Percentiles rank a stretch among this genome's conserved stretches.
phyloP scores from a whole-genome alignment of 1,140 invertebrate genomes.

The Trichoplusia ni region DNA sequence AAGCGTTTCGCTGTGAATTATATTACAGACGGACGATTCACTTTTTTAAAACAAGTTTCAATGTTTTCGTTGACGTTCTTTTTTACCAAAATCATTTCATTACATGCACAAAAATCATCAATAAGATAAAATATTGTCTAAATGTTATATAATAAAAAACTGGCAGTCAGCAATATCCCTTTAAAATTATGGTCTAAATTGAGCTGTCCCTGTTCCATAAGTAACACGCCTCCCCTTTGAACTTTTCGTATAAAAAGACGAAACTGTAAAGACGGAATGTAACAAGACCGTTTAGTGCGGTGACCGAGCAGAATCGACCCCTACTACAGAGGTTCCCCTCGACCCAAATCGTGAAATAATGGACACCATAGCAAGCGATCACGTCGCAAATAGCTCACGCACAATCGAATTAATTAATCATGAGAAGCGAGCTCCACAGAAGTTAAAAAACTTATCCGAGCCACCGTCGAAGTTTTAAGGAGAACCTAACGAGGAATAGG shows the following conservation, averaged over 20 bases:
- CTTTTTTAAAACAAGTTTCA: no score
- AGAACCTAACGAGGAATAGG: constrained; percentile 78
- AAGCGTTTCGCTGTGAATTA: not conserved
- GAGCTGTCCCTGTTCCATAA: constrained; percentile 48
- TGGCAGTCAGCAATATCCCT: not conserved
- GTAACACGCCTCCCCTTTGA: constrained; percentile 48
- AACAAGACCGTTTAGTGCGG: constrained; percentile 64
- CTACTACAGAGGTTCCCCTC: constrained; percentile 43
- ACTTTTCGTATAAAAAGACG: constrained; percentile 48
- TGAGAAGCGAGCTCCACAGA: constrained; percentile 62
- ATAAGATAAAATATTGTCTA: no score
- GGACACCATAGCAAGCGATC: constrained; percentile 59
- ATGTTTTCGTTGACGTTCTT: no score
- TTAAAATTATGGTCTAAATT: constrained; percentile 45
- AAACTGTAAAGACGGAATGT: constrained; percentile 56
- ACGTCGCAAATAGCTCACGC: constrained; percentile 65
- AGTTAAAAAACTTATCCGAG: constrained; percentile 78
- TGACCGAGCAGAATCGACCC: constrained; percentile 70
- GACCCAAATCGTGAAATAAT: constrained; percentile 70
- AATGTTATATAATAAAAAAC: no score
- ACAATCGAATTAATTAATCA: constrained; percentile 81
- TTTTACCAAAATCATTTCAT: no score
- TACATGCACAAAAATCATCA: no score
- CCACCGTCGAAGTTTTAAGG: constrained; percentile 74
- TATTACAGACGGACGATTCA: no score